A percentile compares a stretch with the other conserved stretches of the same genome.
Evolutionary conservation across 2,797 vertebrate genomes (phyloP).

Genomic region (Basileuterus tristriatus): DNA sequence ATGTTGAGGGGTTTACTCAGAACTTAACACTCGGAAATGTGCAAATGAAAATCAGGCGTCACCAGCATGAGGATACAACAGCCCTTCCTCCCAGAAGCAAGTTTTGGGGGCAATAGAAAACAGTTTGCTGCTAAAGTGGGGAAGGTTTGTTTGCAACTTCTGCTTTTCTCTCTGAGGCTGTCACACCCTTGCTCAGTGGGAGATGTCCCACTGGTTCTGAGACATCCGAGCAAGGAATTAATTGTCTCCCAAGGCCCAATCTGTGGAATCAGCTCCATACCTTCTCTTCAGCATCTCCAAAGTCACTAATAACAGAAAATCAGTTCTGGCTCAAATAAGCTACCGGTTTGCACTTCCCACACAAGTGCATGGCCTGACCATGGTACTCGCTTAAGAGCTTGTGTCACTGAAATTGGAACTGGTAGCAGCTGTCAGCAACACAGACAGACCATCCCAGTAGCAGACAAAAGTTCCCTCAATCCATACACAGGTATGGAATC

Average conservation of each 20-base stretch:
- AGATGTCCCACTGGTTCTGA: background rate
- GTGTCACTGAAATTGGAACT: background rate
- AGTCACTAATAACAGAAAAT: background rate
- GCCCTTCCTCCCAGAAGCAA: background rate
- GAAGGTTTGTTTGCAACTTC: background rate
- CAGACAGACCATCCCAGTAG: background rate
- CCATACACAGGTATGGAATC: background rate
- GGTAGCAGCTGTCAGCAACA: background rate
- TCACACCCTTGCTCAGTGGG: background rate
- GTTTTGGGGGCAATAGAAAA: background rate
- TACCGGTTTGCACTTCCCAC: background rate
- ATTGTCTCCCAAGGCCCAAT: accelerated
- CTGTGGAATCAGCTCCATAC: background rate
- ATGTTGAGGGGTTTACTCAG: accelerated
- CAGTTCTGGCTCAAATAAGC: background rate
- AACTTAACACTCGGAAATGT: background rate
- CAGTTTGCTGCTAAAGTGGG: background rate
- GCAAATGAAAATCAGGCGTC: background rate
- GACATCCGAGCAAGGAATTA: background rate
- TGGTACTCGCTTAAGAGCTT: accelerated
- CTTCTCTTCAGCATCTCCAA: background rate
- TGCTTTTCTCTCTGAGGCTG: background rate
- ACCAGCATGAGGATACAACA: accelerated
- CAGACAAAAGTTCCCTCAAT: background rate
- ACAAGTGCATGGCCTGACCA: background rate